Percentiles rank a stretch among this genome's conserved stretches.
These are phyloP conservation scores for Cydia pomonella DNA, from an alignment of 1,140 invertebrate species.

Conservation along the genomic window DNA sequence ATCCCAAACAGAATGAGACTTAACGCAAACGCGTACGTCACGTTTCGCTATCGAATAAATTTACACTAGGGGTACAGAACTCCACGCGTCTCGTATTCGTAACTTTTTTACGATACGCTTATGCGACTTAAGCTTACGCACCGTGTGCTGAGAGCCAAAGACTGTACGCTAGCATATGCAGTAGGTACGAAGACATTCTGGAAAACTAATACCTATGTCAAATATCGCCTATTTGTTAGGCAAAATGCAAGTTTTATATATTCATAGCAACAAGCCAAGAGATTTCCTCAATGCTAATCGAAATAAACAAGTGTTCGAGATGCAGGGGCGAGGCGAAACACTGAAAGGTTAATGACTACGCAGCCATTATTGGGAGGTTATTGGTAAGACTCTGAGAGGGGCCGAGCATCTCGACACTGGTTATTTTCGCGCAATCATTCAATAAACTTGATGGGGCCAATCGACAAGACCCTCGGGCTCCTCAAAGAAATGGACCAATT, in stretches of 20 bases:
- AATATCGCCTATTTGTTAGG: neutral
- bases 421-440: slow-evolving; percentile 79
- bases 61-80: no score
- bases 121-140: no score
- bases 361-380: slow-evolving; percentile 58
- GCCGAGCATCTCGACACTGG: slow-evolving; percentile 57
- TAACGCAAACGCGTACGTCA: no score
- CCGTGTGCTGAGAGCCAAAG: no score
- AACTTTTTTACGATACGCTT: no score
- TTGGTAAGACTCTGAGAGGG: slow-evolving; percentile 58
- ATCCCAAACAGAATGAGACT: no score
- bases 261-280: neutral
- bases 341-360: slow-evolving; percentile 67
- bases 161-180: no score
- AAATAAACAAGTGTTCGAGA: slow-evolving; percentile 46
- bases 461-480: slow-evolving; percentile 74
- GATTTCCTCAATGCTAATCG: slow-evolving; percentile 41
- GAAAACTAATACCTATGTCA: neutral
- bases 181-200: neutral
- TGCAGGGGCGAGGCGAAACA: slow-evolving; percentile 47
- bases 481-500: slow-evolving; percentile 73
- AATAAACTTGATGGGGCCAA: slow-evolving; percentile 76
- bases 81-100: no score
- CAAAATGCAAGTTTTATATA: neutral
- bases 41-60: no score